Base-by-base conservation (phyloP, 64 coral and sea anemone species). In the Dendronephthya gigantea region DNA sequence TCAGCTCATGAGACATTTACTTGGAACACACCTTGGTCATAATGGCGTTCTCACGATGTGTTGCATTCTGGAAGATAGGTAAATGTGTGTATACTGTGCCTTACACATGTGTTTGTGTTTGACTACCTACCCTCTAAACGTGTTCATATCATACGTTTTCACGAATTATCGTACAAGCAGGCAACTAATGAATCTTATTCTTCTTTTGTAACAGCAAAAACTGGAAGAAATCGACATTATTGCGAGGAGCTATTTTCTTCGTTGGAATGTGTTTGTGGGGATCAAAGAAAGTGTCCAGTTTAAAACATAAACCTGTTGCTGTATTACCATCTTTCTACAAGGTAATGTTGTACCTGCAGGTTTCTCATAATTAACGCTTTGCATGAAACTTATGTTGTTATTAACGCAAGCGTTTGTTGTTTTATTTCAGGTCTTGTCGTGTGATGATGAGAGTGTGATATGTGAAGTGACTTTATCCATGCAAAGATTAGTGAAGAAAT, bases 221-320 rank as follows among this genome's bases (percentile, higher is more conserved):
- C 27, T 82, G 32, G 32, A 79, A 89, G 2, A 87, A 97, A 84
- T 86, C 87, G 13, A 82, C 90, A 87, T 70, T 93, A 74, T 82
- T 97, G 16, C 88, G 94, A 89, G 94, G 94, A 33, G 90, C 94
- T 0, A 91, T 97, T 40, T 97, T 97, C 49, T 97, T 97, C 50
- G 92, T 97, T 82, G 94, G 94, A 83, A 97, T 97, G 94, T 97
- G 94, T 48, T 41, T 97, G 23, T 97, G 94, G 94, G 91, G 91
- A 14, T 97, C 94, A 56, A 91, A 97, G 84, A 66, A 89, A 32
- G 94, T 97, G 19, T 88, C 91, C 5, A 91, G 83, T 19, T 68
- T 97, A 1, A 83, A 85, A 33, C 92, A 93, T 48, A 90, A 91
- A 14, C 87, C 88, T 36, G 86, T 89, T 27, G 89, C 91, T 79